Evolutionary conservation across 2,888 invertebrate species (phyloP), one percentile per base, ranked within the genome.

Genomic region (Ophion costatus): DNA sequence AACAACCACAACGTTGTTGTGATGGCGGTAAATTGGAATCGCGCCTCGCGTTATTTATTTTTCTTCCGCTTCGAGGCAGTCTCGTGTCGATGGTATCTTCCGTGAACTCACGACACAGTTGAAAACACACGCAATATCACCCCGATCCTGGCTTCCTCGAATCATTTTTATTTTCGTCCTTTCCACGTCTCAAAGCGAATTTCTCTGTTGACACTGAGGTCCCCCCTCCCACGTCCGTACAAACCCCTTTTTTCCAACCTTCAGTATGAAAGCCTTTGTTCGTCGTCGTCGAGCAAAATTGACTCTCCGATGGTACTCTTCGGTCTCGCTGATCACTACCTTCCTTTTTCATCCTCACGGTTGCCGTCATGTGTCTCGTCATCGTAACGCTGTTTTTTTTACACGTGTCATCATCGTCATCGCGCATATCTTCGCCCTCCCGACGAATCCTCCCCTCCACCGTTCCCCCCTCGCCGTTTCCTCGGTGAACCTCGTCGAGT

Each of bases 361-460:
- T 84, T 87, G 84, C 84, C 88, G 87, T 88, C 87, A 86, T 86
- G 86, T 86, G 83, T 85, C 89, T 91, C 91, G 90, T 89, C 90
- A 84, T 85, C 82, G 85, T 85, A 82, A 61, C 69, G 69, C 82
- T 83, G 80, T 85, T 80, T 78, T 70, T 78, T 45, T 10, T 45
- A 10, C 2, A 45, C 45, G 4, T 14, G 69, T 84, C 80, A 63
- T 83, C 75, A 73, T 84, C 77, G 42, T 78, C 59, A 59, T 69
- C 74, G 64, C 67, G 74, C 73, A 29, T 79, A 64, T 79, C 42
- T 76, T 22, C 66, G 51, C 38, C 56, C 63, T 69, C 59, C 75
- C 51, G 57, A 66, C 17, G 71, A 64, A 45, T 77, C 51, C 66
- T 64, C 42, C 22, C 6, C 51, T 61, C n/a, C 51, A 64, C 51